Percentiles rank a stretch among this genome's conserved stretches.
These are phyloP conservation scores for Rambutsinella grinnellia DNA, from an alignment of 2,888 invertebrate genomes.

Conservation along the genomic window DNA sequence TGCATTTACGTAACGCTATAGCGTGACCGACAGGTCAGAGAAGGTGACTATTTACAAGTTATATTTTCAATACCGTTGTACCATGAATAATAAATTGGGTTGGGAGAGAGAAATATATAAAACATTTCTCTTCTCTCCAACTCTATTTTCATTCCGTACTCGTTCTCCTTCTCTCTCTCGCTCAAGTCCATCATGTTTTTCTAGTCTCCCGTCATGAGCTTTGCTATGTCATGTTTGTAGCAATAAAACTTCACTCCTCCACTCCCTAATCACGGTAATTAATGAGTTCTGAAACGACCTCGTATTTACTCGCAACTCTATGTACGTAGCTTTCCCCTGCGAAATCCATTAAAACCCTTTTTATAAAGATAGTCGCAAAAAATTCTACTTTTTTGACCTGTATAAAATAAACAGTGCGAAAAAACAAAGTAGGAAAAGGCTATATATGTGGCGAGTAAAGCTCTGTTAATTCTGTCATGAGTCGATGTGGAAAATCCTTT, in stretches of 20 bases:
- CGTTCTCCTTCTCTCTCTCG: background rate
- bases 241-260: conserved; percentile 40
- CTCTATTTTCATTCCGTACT: background rate
- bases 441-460: no score
- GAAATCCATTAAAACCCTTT: background rate
- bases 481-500: background rate
- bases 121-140: background rate
- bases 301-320: background rate
- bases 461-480: no score
- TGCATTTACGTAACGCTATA: background rate
- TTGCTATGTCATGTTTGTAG: conserved; percentile 10
- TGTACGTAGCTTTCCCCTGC: background rate
- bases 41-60: conserved; percentile 27
- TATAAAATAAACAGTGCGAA: background rate
- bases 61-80: no score
- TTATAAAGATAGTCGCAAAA: background rate
- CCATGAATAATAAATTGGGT: no score
- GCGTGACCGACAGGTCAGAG: conserved; percentile 19
- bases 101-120: no score
- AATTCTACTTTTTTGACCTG: background rate
- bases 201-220: background rate
- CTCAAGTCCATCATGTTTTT: background rate
- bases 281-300: conserved; percentile 39
- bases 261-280: conserved; percentile 52
- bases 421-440: background rate